Evolutionary conservation across 2,797 vertebrate genomes (phyloP), one percentile per base, ranked within the genome.

Genomic region (Characodon lateralis): DNA sequence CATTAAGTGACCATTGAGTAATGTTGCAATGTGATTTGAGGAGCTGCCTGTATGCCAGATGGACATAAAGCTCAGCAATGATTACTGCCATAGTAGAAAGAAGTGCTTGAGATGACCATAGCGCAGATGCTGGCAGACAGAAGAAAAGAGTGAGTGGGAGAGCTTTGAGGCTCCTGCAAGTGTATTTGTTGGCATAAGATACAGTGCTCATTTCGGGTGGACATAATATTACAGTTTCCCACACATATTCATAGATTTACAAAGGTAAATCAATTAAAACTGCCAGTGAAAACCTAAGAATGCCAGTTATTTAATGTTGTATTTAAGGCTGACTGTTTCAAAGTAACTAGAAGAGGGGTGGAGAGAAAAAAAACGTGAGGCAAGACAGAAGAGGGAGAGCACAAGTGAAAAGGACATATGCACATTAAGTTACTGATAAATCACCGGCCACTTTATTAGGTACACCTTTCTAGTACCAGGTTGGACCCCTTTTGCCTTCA

Each of bases 1-100:
- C 81, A 87, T 89, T 91, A 84, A 86, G 85, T 73, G 78, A 77
- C 75, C 22, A n/a, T 46, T 83, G 82, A 88, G 78, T 81, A 85
- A 83, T 86, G 80, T 74, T 77, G 76, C 53, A 2, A 76, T 86
- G 76, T 0, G 18, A 56, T 89, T 86, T 81, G 74, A 85, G 50
- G 80, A 72, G 78, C 78, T 75, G 79, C 82, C 73, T 74, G 66
- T 16, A 39, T 80, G 80, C 85, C 87, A 88, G 76, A 84, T 82
- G 77, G 83, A 74, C n/a, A 70, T 73, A 68, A 77, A 76, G 63
- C 80, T 77, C 72, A 70, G 73, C 81, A 72, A 56, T 85, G 80
- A 87, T 87, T 86, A 80, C 78, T 65, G 78, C 39, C 26, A 65
- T 80, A 78, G 86, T 73, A 73, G 77, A 85, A 83, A 83, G 82